Evolutionary conservation across 2,888 invertebrate species (phyloP).

Genomic region (Creontiades dilutus): DNA sequence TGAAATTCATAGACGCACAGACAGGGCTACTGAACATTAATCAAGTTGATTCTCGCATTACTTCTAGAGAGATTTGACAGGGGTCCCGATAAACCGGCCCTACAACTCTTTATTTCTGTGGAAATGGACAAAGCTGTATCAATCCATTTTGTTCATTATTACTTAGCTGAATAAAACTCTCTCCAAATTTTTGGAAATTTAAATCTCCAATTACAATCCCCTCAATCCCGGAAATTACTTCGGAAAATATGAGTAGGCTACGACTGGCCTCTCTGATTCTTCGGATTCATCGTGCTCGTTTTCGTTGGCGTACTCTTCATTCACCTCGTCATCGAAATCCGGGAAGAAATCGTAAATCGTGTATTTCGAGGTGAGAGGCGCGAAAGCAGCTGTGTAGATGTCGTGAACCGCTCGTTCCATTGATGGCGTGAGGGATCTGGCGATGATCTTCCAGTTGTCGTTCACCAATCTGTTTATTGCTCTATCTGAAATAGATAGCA

Average conservation of each 20-base stretch:
- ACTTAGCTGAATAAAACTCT: too few species aligned
- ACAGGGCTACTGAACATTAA: too few species aligned
- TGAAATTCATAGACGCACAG: too few species aligned
- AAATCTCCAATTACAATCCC: too few species aligned
- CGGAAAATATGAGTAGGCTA: constrained; percentile 45
- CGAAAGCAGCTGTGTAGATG: constrained; percentile 67
- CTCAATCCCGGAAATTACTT: too few species aligned
- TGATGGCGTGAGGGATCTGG: constrained; percentile 71
- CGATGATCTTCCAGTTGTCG: constrained; percentile 73
- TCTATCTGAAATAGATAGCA: constrained; percentile 42
- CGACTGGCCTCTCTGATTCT: not conserved
- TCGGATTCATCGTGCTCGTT: constrained; percentile 14
- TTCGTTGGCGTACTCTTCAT: constrained; percentile 38
- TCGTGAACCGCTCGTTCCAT: constrained; percentile 72
- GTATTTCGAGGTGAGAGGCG: constrained; percentile 71
- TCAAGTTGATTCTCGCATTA: too few species aligned
- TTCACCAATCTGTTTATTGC: constrained; percentile 73
- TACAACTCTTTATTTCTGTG: too few species aligned
- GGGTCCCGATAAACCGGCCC: too few species aligned
- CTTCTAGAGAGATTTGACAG: too few species aligned
- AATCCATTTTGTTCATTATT: too few species aligned
- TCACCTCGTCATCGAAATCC: not conserved
- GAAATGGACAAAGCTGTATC: too few species aligned
- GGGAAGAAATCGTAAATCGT: constrained; percentile 70
- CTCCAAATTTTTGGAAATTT: too few species aligned